Percentiles rank a stretch among this genome's conserved stretches.
Conservation (phyloP, 2,797 vertebrate species). For the Eulemur mongoz region DNA sequence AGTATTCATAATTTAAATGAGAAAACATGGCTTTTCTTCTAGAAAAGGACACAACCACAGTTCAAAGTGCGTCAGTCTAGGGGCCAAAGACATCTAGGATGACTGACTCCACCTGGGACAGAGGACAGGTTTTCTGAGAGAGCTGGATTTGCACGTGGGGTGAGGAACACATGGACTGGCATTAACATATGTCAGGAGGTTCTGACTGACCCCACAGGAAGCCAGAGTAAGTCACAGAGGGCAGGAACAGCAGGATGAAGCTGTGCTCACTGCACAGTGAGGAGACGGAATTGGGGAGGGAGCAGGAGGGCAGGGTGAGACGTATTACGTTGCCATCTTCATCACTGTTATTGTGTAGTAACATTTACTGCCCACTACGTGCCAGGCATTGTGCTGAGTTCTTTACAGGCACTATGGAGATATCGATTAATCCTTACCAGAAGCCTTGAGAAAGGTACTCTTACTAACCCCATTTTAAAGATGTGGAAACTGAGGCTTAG, state of each 20-base stretch:
- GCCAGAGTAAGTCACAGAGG: not conserved
- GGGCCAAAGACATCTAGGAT: not conserved
- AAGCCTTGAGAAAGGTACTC: not conserved
- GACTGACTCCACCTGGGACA: not conserved
- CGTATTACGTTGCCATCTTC: no score
- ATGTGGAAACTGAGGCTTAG: not conserved
- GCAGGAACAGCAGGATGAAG: rapidly evolving
- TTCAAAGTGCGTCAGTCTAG: not conserved
- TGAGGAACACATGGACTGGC: not conserved
- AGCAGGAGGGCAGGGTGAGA: not conserved
- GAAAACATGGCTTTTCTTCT: not conserved
- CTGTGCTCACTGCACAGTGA: rapidly evolving
- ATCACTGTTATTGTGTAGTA: rapidly evolving
- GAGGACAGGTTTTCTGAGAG: not conserved
- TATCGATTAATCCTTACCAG: not conserved
- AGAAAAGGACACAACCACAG: not conserved
- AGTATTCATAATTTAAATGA: not conserved
- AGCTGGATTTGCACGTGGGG: no score
- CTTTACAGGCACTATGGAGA: rapidly evolving
- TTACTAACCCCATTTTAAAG: not conserved
- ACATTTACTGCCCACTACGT: rapidly evolving
- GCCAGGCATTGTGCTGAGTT: not conserved
- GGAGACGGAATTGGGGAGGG: no score
- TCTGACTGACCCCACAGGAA: not conserved
- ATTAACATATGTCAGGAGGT: rapidly evolving